Base-by-base conservation (phyloP, 1,140 invertebrate genomes). In the Pogonus chalceus region DNA sequence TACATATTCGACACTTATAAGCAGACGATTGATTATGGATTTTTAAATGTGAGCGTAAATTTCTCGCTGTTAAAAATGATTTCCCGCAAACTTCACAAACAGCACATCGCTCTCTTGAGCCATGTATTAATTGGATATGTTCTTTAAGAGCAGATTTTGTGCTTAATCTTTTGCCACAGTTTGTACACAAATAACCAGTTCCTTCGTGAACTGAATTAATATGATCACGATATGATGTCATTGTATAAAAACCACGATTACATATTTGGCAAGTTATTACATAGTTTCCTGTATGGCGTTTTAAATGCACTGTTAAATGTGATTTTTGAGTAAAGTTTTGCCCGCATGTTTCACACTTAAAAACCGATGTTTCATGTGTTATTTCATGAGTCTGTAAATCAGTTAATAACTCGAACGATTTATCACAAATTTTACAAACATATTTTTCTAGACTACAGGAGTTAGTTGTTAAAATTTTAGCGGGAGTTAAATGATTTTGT, bases 251-350 rank as follows among this genome's bases (percentile, higher is more conserved):
- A 1, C 65, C 65, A 23, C 57, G 51, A 20, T 58, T 48, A 51
- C 65, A 66, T 2, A 56, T 26, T 24, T 60, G 54, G 53, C 65
- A 66, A 49, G 57, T 58, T 0, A 50, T 59, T 9, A 60, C 58
- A 31, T 57, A 65, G 51, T 81, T 75, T 18, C 76, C 76, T n/a
- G 76, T 74, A 52, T 82, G 78, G 21, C 79, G 78, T 22, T 79
- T 72, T 2, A 78, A 66, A 60, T 89, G 85, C 14, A 76, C 78
- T 2, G 79, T 77, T 49, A 87, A 69, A 54, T 85, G 74, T 1
- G 80, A 78, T 20, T 79, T 76, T 0, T 85, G 75, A 4, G 79
- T 84, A 61, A 90, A 90, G 2, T 78, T 75, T 56, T 82, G 82
- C 0, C 76, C 75, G 62, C 88, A 91, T 0, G 83, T 74, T 23